Percentiles rank a stretch among this genome's conserved stretches.
These are phyloP conservation scores for Xylota segnis DNA, from an alignment of 2,888 invertebrate genomes.

Conservation along the genomic window DNA sequence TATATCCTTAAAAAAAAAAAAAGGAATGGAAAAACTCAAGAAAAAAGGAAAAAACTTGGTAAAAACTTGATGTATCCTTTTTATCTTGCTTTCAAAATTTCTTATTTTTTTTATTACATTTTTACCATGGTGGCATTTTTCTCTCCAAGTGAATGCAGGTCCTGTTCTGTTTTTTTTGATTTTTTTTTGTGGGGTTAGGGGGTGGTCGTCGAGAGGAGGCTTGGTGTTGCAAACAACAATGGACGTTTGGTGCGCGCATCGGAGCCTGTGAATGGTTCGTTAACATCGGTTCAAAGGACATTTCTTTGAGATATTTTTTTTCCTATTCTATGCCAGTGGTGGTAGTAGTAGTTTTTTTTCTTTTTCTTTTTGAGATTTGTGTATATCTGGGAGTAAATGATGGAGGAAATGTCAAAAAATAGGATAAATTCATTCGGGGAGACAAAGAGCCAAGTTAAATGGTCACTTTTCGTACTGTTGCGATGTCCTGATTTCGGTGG, in stretches of 20 bases:
- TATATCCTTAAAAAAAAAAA: slow-evolving; percentile 64
- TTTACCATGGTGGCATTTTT: slow-evolving; percentile 72
- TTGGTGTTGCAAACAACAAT: slow-evolving; percentile 61
- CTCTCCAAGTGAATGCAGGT: slow-evolving; percentile 74
- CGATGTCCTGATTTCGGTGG: slow-evolving; percentile 66
- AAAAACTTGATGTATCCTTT: slow-evolving; percentile 73
- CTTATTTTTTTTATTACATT: slow-evolving; percentile 46
- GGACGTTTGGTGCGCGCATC: slow-evolving; percentile 71
- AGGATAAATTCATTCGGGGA: slow-evolving; percentile 67
- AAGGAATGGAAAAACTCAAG: slow-evolving; percentile 33
- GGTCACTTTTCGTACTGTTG: slow-evolving; percentile 70
- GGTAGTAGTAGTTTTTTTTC: no score
- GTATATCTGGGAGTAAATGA: slow-evolving; percentile 33
- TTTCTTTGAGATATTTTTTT: slow-evolving; percentile 62
- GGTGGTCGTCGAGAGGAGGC: not conserved
- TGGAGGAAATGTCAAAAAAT: slow-evolving; percentile 63
- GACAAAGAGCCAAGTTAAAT: slow-evolving; percentile 70
- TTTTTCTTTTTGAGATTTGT: slow-evolving; percentile 23
- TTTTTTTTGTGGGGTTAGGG: not conserved
- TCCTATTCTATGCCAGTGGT: not conserved
- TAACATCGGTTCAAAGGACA: slow-evolving; percentile 76
- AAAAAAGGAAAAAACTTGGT: slow-evolving; percentile 50
- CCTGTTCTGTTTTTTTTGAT: slow-evolving; percentile 13
- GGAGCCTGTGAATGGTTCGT: slow-evolving; percentile 76
- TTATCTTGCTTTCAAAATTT: slow-evolving; percentile 47